phyloP scores from a whole-genome alignment of 1,140 invertebrate genomes.

The Anastrepha ludens region DNA sequence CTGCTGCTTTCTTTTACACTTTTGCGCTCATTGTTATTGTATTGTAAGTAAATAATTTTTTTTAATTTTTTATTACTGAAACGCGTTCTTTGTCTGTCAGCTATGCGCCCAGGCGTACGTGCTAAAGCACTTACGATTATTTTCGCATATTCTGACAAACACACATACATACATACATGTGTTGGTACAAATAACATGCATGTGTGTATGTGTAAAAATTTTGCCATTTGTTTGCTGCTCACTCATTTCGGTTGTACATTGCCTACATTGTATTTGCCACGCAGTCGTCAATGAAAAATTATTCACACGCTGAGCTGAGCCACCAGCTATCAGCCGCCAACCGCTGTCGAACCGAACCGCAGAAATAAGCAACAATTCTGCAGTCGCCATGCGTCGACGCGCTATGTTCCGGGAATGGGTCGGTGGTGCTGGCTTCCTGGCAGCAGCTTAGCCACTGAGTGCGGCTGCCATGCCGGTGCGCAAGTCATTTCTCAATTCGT shows the following conservation, averaged over 20 bases:
- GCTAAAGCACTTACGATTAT: background rate
- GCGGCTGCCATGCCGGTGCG: background rate
- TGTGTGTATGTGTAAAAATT: background rate
- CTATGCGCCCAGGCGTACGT: background rate
- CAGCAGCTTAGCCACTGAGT: no score
- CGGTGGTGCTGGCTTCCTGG: background rate
- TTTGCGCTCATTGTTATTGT: background rate
- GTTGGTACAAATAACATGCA: background rate
- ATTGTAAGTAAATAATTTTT: background rate
- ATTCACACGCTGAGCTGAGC: constrained; percentile 33
- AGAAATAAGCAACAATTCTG: background rate
- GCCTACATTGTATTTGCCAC: background rate
- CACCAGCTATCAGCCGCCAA: background rate
- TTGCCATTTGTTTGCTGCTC: background rate
- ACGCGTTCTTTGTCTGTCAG: background rate
- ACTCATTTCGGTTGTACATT: background rate
- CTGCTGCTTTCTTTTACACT: background rate
- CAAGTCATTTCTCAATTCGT: background rate
- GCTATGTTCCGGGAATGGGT: no score
- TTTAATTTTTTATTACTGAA: background rate
- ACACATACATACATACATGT: background rate
- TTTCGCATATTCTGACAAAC: background rate
- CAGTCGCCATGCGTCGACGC: no score
- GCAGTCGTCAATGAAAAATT: constrained; percentile 38
- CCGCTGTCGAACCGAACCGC: background rate